phyloP scores from a whole-genome alignment of 2,113 vertebrate genomes.

The Oreochromis spilurus region DNA sequence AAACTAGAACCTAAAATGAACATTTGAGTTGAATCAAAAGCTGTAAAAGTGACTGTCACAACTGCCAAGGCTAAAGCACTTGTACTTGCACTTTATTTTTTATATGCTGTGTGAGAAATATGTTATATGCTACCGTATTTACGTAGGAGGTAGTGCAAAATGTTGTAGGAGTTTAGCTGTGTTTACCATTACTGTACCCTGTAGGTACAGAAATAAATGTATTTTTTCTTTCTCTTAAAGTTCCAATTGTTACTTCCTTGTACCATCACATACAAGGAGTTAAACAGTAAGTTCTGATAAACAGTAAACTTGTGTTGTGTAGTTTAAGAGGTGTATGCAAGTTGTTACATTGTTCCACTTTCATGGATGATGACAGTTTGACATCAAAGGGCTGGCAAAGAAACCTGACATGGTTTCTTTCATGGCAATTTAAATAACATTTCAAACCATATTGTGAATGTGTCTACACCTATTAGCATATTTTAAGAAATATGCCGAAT shows the following conservation, averaged over 20 bases:
- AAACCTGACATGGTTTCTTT: neutral
- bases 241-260: neutral
- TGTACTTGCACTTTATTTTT: neutral
- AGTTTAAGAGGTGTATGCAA: neutral
- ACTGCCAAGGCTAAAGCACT: neutral
- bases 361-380: neutral
- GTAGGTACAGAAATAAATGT: neutral
- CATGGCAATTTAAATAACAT: neutral
- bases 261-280: neutral
- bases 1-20: neutral
- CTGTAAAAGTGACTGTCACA: neutral
- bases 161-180: neutral
- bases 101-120: neutral
- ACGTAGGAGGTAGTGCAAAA: neutral
- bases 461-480: neutral
- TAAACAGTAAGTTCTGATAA: neutral
- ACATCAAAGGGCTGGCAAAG: neutral
- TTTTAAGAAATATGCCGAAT: constrained; percentile 1
- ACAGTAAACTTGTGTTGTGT: neutral
- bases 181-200: neutral
- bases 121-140: neutral
- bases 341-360: neutral
- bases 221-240: neutral
- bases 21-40: neutral
- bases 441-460: constrained; percentile 6